Base-by-base conservation (phyloP, 2,797 vertebrate genomes). In the Geotrypetes seraphini region DNA sequence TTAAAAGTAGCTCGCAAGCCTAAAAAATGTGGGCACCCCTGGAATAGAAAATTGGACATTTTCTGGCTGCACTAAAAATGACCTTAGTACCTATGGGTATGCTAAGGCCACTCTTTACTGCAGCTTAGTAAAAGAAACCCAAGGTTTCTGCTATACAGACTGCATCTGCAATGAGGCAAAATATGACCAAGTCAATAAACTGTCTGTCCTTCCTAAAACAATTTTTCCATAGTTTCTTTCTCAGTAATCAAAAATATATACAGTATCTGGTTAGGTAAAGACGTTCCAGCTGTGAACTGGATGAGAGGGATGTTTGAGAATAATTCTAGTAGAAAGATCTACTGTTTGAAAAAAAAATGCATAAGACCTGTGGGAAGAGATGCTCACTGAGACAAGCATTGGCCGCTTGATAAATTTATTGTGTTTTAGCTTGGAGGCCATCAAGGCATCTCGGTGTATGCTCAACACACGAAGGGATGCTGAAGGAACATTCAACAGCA, bases 171-270 rank as follows among this genome's bases (percentile, higher is more conserved):
- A 42, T 16, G 50, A 50, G 39, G 34, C 3, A 34, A 33, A 36
- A 43, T 3, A 13, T 7, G 53, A 47, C 12, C 5, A 43, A 47
- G 19, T 19, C 38, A 50, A 27, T 29, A 46, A 36, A n/a, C n/a
- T n/a, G n/a, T 31, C 10, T 16, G 8, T 16, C 23, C 7, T 53
- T 26, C 11, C 32, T 32, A 19, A 47, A 49, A 10, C 5, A 28
- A 4, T 19, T 28, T 16, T 39, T 61, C 43, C 53, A 36, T 57
- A 49, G 29, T 48, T 56, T 25, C 20, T 10, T 56, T 60, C 56
- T 35, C 7, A 43, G 10, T 25, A 13, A 59, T 30, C 13, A 51
- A 55, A 30, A 22, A 36, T n/a, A n/a, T 20, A 29, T 27, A 16
- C 16, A 33, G n/a, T n/a, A n/a, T n/a, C n/a, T 10, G 16, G 33